Evolutionary conservation across 2,888 invertebrate genomes (phyloP), one percentile per base, ranked within the genome.

Genomic region (Mongoloraphidia duomilia): DNA sequence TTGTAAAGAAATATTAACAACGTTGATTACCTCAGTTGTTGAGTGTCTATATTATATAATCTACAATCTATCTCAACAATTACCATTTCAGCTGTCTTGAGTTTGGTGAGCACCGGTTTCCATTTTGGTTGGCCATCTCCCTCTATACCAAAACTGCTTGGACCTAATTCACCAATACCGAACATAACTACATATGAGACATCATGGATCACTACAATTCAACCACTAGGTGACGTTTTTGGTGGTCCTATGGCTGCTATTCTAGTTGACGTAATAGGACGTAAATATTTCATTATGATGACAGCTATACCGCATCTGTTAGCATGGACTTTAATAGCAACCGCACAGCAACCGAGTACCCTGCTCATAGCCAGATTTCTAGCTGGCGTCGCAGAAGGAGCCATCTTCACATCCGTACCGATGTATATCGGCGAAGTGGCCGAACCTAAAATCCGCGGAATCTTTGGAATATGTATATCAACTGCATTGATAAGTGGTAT

Each of bases 401-500:
- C 63, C 1, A 56, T 59, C 1, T 66, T 64, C 54, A 65, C 65
- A 9, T 70, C 71, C 1, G 68, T 72, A 1, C 76, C 78, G 0
- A 72, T 78, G 58, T 80, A 79, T 59, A 66, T 79, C n/a, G 75
- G 74, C 1, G 80, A 80, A 62, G 75, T 77, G 37, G 70, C 78
- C 0, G 72, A 76, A 44, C 71, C 74, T 39, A 67, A 70, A 13
- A 67, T 75, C 11, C 63, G 80, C 34, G 80, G 79, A 40, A 70
- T 77, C 47, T 70, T 81, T 48, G 79, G 80, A n/a, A 75, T 77
- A 26, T 73, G 76, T 54, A 73, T 75, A 56, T 75, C 78, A 14
- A 65, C 77, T 54, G 72, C 59, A 8, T 70, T 75, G 55, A 71
- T 72, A 43, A 64, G 74, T 58, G 80, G 80, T 54, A 74, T 77